Evolutionary conservation across 2,113 vertebrate genomes (phyloP).

Genomic region (Recurvirostra avosetta): DNA sequence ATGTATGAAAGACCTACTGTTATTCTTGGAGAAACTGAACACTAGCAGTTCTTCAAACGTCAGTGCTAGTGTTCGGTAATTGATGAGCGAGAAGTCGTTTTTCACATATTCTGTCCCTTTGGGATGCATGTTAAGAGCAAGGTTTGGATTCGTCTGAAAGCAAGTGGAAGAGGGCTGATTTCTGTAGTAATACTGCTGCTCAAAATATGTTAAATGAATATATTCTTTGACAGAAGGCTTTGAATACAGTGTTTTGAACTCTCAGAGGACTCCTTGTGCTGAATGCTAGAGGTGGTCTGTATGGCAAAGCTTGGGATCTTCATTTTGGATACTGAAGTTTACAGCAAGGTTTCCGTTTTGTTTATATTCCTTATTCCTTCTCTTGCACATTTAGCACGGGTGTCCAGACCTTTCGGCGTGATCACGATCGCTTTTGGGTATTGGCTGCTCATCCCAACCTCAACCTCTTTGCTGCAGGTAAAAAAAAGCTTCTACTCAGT

Average conservation of each 20-base stretch:
- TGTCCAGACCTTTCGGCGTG: slow-evolving; percentile 93
- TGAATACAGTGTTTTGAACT: not conserved
- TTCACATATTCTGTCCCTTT: not conserved
- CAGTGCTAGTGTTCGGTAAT: not conserved
- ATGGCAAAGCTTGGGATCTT: not conserved
- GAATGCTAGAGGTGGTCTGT: not conserved
- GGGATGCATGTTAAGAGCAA: not conserved
- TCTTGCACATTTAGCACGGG: slow-evolving; percentile 78
- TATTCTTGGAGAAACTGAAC: not conserved
- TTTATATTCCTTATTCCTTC: not conserved
- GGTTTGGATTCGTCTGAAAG: not conserved
- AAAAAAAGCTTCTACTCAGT: not conserved
- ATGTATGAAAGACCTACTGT: rapidly evolving
- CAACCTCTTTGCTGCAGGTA: slow-evolving; percentile 96
- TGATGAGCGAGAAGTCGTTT: not conserved
- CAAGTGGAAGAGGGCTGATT: not conserved
- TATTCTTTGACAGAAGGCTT: not conserved
- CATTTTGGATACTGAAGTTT: not conserved
- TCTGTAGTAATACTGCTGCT: not conserved
- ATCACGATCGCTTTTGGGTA: slow-evolving; percentile 98
- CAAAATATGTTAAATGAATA: not conserved
- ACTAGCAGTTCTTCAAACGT: not conserved
- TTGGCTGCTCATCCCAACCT: slow-evolving; percentile 95
- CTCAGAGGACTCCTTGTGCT: rapidly evolving
- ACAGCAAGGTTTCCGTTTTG: not conserved